Conservation (phyloP, 2,797 vertebrate genomes). For the Nyctalus aviator region DNA sequence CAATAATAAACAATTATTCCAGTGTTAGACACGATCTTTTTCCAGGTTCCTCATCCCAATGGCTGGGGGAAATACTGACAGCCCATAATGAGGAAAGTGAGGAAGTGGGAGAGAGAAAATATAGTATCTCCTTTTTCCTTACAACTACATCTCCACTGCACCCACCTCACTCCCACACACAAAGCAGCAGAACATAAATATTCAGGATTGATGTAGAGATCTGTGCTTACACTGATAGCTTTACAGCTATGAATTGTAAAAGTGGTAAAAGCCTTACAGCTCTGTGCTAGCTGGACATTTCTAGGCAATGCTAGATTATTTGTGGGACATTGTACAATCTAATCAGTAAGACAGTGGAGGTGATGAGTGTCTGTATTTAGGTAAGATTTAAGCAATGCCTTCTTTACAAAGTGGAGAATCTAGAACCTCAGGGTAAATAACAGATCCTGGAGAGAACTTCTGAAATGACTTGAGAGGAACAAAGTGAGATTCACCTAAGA, state of each 20-base stretch:
- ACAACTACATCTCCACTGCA: not conserved
- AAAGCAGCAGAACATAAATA: not conserved
- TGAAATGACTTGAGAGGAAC: not conserved
- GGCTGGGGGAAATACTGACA: not conserved
- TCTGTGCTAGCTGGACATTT: not conserved
- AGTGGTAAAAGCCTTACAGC: not conserved
- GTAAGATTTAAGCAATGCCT: not conserved
- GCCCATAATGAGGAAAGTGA: not conserved
- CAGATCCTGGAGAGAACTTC: not conserved
- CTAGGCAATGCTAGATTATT: not conserved
- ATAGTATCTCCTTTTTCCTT: not conserved
- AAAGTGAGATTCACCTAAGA: not conserved
- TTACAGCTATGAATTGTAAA: not conserved
- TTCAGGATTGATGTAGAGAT: not conserved
- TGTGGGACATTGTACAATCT: not conserved
- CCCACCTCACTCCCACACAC: not conserved
- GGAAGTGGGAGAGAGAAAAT: not conserved
- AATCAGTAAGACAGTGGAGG: not conserved
- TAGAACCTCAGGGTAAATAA: not conserved
- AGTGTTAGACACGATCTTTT: not conserved
- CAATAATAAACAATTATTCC: not conserved
- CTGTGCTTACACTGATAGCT: not conserved
- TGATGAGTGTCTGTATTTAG: not conserved
- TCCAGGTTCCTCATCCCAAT: not conserved
- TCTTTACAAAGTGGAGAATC: not conserved